Percentiles rank a stretch among this genome's conserved stretches.
Evolutionary conservation across 2,888 invertebrate species (phyloP).

Genomic region (Macrosoma leucophasiata): DNA sequence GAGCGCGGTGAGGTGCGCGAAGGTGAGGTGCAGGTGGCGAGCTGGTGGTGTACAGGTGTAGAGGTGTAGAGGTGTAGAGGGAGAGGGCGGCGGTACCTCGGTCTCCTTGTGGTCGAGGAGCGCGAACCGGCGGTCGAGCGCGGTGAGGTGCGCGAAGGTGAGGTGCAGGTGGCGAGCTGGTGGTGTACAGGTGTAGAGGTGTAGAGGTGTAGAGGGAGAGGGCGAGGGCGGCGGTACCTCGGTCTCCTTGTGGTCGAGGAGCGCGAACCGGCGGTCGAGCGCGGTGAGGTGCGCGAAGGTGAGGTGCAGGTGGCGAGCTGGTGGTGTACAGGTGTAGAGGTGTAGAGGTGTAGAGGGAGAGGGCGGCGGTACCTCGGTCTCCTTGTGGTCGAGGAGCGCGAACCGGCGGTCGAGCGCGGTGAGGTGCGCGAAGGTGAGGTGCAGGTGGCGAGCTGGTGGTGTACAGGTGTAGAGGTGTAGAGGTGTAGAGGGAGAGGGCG

Average conservation of each 20-base stretch:
- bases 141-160: constrained; percentile 97
- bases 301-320: constrained; percentile 98
- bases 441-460: too few species aligned
- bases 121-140: constrained; percentile 88
- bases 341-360: background rate
- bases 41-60: too few species aligned
- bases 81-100: too few species aligned
- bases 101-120: constrained; percentile 97
- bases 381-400: constrained; percentile 95
- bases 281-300: constrained; percentile 97
- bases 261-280: constrained; percentile 87
- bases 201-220: too few species aligned
- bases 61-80: too few species aligned
- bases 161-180: constrained; percentile 99
- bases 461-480: too few species aligned
- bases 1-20: constrained; percentile 94
- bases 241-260: constrained; percentile 97
- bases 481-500: background rate
- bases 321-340: too few species aligned
- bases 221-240: too few species aligned
- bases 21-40: constrained; percentile 98
- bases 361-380: constrained; percentile 80
- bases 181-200: too few species aligned
- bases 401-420: constrained; percentile 90
- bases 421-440: constrained; percentile 97